These are phyloP conservation scores for Antheraea yamamai DNA, from an alignment of 2,888 invertebrate genomes.

Conservation along the genomic window DNA sequence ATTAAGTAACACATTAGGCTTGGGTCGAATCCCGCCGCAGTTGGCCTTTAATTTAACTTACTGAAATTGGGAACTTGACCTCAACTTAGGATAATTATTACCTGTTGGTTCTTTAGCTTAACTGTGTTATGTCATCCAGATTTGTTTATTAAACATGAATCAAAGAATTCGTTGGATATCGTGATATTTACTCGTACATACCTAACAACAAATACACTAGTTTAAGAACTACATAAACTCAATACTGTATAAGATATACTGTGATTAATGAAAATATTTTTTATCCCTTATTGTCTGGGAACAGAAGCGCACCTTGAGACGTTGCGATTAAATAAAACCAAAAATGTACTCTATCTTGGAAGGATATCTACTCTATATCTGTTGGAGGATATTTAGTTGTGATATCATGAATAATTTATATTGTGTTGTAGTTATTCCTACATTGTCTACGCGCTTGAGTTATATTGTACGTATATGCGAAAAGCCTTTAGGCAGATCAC, in stretches of 20 bases:
- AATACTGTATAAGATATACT: constrained; percentile 38
- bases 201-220: neutral
- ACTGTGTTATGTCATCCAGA: neutral
- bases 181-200: no score
- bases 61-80: neutral
- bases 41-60: neutral
- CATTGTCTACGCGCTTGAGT: constrained; percentile 77
- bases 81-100: neutral
- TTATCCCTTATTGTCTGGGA: constrained; percentile 45
- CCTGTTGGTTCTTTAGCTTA: neutral
- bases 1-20: neutral
- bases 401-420: constrained; percentile 69
- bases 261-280: constrained; percentile 43
- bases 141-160: neutral
- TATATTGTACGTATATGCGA: constrained; percentile 70
- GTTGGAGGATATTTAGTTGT: constrained; percentile 57
- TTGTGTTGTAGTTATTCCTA: constrained; percentile 62
- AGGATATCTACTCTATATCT: constrained; percentile 44
- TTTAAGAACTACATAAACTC: constrained; percentile 16
- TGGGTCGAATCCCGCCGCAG: neutral
- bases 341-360: constrained; percentile 53
- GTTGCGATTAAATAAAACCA: constrained; percentile 58
- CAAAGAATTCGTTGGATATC: no score
- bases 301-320: constrained; percentile 57
- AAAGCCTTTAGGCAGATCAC: constrained; percentile 71